phyloP scores from a whole-genome alignment of 2,888 invertebrate species.

The Yponomeuta malinellus region DNA sequence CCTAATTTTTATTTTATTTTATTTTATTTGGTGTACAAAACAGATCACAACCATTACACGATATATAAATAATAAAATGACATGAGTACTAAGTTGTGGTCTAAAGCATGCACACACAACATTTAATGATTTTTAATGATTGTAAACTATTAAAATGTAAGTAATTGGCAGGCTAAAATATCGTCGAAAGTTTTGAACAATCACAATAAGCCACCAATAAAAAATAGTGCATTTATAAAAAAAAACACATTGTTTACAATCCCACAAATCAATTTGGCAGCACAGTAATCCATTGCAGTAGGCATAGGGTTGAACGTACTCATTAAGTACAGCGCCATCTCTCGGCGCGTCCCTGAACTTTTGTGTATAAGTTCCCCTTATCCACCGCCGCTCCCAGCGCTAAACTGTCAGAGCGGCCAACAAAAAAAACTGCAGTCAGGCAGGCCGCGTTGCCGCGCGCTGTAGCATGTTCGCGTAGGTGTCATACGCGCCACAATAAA shows the following conservation, averaged over 20 bases:
- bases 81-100: too few species aligned
- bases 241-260: constrained; percentile 11
- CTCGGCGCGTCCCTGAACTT: constrained; percentile 21
- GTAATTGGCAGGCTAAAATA: too few species aligned
- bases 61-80: too few species aligned
- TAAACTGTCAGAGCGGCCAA: constrained; percentile 58
- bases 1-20: neutral
- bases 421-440: constrained; percentile 56
- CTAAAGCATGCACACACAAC: too few species aligned
- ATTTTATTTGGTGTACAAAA: too few species aligned
- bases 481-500: constrained; percentile 64
- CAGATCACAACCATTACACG: too few species aligned
- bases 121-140: too few species aligned
- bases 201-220: neutral
- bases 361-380: constrained; percentile 34
- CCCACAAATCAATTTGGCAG: constrained; percentile 5
- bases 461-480: constrained; percentile 65
- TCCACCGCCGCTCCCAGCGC: constrained; percentile 42
- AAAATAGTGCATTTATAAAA: neutral
- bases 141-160: too few species aligned
- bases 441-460: constrained; percentile 74
- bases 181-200: neutral
- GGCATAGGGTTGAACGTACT: constrained; percentile 18
- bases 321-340: constrained; percentile 48
- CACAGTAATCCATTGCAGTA: constrained; percentile 13